Evolutionary conservation across 2,888 invertebrate genomes (phyloP).

Genomic region (Microctonus brassicae): DNA sequence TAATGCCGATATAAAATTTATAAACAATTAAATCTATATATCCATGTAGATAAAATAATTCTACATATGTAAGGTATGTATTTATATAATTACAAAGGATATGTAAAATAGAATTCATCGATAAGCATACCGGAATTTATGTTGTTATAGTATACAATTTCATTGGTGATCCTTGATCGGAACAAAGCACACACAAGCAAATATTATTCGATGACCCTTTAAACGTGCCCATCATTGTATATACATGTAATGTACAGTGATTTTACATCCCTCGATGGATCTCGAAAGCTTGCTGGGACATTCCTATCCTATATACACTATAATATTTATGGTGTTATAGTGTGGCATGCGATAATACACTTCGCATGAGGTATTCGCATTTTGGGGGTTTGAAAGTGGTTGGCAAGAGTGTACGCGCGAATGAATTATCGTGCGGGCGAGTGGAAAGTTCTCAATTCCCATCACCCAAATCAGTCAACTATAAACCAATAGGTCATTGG

Average conservation of each 20-base stretch:
- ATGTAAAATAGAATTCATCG: not conserved
- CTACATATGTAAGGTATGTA: too few relatives aligned
- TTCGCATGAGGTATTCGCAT: conserved; percentile 5
- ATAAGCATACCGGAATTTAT: not conserved
- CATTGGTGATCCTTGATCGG: conserved; percentile 3
- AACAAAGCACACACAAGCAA: not conserved
- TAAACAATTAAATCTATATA: not conserved
- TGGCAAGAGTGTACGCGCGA: conserved; percentile 45
- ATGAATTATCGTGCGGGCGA: conserved; percentile 62
- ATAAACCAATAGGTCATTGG: conserved; percentile 65
- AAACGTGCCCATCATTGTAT: not conserved
- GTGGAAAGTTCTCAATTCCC: conserved; percentile 66
- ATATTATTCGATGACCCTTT: conserved; percentile 19
- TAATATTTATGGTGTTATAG: not conserved
- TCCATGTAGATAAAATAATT: too few relatives aligned
- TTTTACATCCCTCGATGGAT: not conserved
- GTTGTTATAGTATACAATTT: conserved; percentile 9
- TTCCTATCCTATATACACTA: not conserved
- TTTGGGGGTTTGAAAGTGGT: conserved; percentile 22
- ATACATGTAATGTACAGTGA: not conserved
- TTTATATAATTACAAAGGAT: too few relatives aligned
- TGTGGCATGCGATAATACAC: conserved; percentile 21
- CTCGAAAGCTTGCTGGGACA: not conserved
- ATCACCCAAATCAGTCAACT: conserved; percentile 64
- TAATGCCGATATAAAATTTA: too few relatives aligned